Evolutionary conservation across 2,797 vertebrate genomes (phyloP), one percentile per base, ranked within the genome.

Genomic region (Syngnathus acus): DNA sequence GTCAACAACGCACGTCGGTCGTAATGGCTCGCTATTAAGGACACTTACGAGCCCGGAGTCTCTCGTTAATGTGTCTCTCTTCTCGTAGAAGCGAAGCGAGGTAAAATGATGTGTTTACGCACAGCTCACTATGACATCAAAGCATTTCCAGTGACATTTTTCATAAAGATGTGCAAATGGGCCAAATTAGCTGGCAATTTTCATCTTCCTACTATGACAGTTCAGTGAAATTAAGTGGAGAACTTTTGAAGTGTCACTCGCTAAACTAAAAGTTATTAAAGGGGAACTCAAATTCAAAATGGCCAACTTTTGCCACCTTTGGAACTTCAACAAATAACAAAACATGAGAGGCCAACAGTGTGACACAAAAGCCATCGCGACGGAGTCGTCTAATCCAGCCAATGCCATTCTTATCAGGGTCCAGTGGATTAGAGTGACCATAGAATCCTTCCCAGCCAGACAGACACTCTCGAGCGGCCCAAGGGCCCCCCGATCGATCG

Each of bases 371-470:
- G 73, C 83, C 71, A 79, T 79, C 87, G 89, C 88, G 91, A 91
- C 87, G 86, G 85, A 86, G 79, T 85, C 83, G 72, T 88, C 90
- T 92, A 90, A 92, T 91, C 90, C 92, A 86, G 82, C 79, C 84
- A 81, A 91, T 89, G 87, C 87, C 88, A 92, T 93, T 92, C 90
- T 90, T 91, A 92, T 92, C 91, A 89, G 90, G 88, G 84, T 90
- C 89, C 84, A 92, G 88, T 92, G 89, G 91, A 92, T 92, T 92
- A 92, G 88, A 78, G 82, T 87, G 87, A 90, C 88, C 89, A 85
- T 84, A 89, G 89, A 91, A 90, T 89, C 87, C 88, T 89, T 89
- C 88, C 84, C 81, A 81, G 83, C 82, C 81, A 81, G 83, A 84
- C 86, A 88, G 89, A 89, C 87, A 78, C 85, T 89, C 84, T 88